These are phyloP conservation scores for Rhodophaea formosa DNA, from an alignment of 2,888 invertebrate species.

Conservation along the genomic window DNA sequence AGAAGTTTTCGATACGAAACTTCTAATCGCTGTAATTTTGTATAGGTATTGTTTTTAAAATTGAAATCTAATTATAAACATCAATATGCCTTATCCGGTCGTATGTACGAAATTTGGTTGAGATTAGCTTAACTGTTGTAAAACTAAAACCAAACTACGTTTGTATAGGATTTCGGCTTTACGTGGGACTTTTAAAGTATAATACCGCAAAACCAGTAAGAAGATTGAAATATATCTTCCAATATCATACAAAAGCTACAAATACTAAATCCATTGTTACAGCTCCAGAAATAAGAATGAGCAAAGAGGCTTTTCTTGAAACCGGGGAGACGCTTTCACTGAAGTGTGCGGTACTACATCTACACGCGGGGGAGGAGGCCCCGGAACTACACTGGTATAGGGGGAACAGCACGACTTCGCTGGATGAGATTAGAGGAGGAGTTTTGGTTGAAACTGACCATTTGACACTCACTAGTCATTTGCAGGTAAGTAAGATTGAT, in stretches of 20 bases:
- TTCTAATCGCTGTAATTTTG: too few relatives aligned
- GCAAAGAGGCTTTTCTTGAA: slow-evolving; percentile 68
- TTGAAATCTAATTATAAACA: too few relatives aligned
- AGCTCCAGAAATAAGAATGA: slow-evolving; percentile 70
- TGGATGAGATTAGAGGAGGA: slow-evolving; percentile 74
- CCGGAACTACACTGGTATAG: slow-evolving; percentile 66
- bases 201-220: neutral
- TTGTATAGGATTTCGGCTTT: too few relatives aligned
- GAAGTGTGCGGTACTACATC: slow-evolving; percentile 63
- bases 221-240: slow-evolving; percentile 1
- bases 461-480: slow-evolving; percentile 63
- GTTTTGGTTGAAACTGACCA: slow-evolving; percentile 71
- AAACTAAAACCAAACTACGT: too few relatives aligned
- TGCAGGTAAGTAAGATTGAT: slow-evolving; percentile 71
- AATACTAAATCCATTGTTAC: slow-evolving; percentile 31
- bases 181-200: neutral
- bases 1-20: too few relatives aligned
- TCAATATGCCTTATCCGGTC: too few relatives aligned
- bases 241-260: neutral
- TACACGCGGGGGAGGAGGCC: slow-evolving; percentile 50
- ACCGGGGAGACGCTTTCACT: slow-evolving; percentile 70
- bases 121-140: too few relatives aligned
- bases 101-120: too few relatives aligned
- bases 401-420: slow-evolving; percentile 52
- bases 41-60: too few relatives aligned